These are phyloP conservation scores for Drosophila fungiperda DNA, from an alignment of 2,888 invertebrate genomes.

Conservation along the genomic window DNA sequence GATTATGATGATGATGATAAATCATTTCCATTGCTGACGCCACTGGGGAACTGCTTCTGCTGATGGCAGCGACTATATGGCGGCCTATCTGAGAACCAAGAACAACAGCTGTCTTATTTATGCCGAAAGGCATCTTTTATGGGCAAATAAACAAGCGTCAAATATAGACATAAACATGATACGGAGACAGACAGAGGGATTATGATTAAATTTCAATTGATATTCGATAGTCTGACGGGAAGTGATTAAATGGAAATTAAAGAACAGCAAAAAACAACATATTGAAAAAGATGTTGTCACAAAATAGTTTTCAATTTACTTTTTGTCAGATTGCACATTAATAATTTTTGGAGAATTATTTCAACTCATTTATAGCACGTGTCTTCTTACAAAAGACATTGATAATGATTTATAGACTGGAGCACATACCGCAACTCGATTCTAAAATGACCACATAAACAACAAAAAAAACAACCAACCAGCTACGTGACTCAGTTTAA, in stretches of 20 bases:
- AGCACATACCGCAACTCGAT: conserved; percentile 24
- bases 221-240: conserved; percentile 39
- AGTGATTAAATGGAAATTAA: conserved; percentile 3
- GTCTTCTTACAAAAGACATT: conserved; percentile 26
- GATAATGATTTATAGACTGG: conserved; percentile 50
- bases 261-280: conserved; percentile 18
- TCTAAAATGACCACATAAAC: conserved; percentile 24
- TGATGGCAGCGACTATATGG: conserved; percentile 7
- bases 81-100: conserved; percentile 26
- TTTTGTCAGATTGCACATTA: not conserved
- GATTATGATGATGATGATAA: conserved; percentile 44
- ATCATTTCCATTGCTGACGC: conserved; percentile 74
- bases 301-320: not conserved
- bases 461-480: conserved; percentile 7
- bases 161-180: conserved; percentile 35
- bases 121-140: conserved; percentile 37
- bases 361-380: conserved; percentile 37
- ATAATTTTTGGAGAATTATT: conserved; percentile 2
- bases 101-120: conserved; percentile 48
- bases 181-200: conserved; percentile 8
- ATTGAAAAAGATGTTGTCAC: not conserved
- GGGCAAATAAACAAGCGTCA: conserved; percentile 49
- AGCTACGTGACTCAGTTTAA: conserved; percentile 43
- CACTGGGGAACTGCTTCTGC: conserved; percentile 36
- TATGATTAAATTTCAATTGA: conserved; percentile 29